Percentiles rank a stretch among this genome's conserved stretches.
Conservation (phyloP, 1,140 invertebrate species). For the Drosophila truncata region DNA sequence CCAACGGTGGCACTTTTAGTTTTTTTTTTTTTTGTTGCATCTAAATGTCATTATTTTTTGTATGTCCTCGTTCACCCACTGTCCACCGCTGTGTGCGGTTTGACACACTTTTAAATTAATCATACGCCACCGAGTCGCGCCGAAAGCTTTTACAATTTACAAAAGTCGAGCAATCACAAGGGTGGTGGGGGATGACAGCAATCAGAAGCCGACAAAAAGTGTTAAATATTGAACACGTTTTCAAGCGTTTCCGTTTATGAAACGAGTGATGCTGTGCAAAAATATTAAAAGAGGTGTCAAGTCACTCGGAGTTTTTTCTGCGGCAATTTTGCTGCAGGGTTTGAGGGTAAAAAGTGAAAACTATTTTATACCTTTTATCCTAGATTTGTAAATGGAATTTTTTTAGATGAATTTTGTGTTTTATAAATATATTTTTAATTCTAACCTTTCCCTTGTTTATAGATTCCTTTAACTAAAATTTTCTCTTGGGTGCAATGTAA, state of each 20-base stretch:
- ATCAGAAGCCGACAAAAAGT: slow-evolving; percentile 44
- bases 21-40: slow-evolving; percentile 66
- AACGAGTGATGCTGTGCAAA: slow-evolving; percentile 6
- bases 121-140: slow-evolving; percentile 69
- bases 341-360: not conserved
- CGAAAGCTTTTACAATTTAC: slow-evolving; percentile 70
- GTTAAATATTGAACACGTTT: slow-evolving; percentile 54
- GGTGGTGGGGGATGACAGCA: slow-evolving; percentile 32
- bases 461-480: not conserved
- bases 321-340: not conserved
- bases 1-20: slow-evolving; percentile 67
- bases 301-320: slow-evolving; percentile 2
- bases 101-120: slow-evolving; percentile 83
- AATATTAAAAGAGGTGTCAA: slow-evolving; percentile 19
- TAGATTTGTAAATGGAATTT: not conserved
- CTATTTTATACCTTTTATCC: not conserved
- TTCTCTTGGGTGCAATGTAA: not conserved
- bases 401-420: not conserved
- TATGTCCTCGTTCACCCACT: not conserved
- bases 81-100: slow-evolving; percentile 53
- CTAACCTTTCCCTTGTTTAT: not conserved
- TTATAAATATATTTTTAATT: not conserved
- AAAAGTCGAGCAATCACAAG: slow-evolving; percentile 9
- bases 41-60: slow-evolving; percentile 55
- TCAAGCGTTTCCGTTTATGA: slow-evolving; percentile 21